Conservation (phyloP, 2,797 vertebrate genomes). For the Steatocranus sp. region DNA sequence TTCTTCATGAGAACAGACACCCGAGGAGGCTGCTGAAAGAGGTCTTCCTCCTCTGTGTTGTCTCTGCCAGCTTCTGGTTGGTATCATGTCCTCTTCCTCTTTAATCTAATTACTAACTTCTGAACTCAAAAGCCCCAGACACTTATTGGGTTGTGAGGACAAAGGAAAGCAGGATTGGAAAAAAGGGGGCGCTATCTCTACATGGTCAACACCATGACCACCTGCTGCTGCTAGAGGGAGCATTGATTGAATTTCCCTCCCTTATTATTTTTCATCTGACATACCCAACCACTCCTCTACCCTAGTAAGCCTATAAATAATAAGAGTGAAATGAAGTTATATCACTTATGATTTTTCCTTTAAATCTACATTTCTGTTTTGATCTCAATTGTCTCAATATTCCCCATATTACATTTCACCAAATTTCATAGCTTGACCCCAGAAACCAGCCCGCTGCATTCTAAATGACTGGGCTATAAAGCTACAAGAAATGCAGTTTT, state of each 20-base stretch:
- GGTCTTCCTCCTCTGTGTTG: not conserved
- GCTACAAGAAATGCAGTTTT: not conserved
- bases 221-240: slow-evolving; percentile 1
- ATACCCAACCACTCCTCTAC: not conserved
- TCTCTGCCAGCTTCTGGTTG: not conserved
- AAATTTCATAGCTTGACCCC: not conserved
- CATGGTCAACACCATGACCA: not conserved
- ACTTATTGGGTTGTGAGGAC: slow-evolving; percentile 32
- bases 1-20: not conserved
- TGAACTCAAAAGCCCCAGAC: slow-evolving; percentile 25
- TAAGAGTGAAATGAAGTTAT: not conserved
- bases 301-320: not conserved
- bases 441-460: not conserved
- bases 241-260: slow-evolving; percentile 16
- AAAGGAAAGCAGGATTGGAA: not conserved
- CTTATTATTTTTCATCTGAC: slow-evolving; percentile 18
- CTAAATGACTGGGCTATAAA: not conserved
- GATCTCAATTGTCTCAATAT: not conserved
- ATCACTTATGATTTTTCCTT: not conserved
- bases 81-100: not conserved
- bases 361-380: not conserved
- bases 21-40: not conserved
- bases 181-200: not conserved
- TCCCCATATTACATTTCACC: not conserved
- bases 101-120: slow-evolving; percentile 41